Evolutionary conservation across 2,888 invertebrate species (phyloP).

Genomic region (Vannuccia rotundouncinata): DNA sequence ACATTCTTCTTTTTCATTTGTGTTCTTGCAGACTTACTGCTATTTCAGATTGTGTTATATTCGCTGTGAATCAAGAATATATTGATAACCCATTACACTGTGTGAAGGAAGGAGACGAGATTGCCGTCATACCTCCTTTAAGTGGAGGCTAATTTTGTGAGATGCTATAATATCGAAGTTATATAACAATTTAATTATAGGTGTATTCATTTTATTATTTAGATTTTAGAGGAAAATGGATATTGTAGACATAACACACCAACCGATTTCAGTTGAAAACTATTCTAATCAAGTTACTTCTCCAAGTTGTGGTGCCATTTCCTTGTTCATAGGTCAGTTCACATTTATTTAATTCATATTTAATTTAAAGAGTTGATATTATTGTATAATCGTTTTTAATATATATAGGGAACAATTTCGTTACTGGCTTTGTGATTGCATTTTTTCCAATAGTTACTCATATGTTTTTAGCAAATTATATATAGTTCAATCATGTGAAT

Average conservation of each 20-base stretch:
- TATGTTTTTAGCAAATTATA: too few relatives aligned
- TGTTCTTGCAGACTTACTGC: slow-evolving; percentile 59
- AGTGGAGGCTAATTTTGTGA: slow-evolving; percentile 70
- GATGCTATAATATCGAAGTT: slow-evolving; percentile 28
- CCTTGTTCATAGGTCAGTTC: slow-evolving; percentile 50
- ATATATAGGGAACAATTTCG: too few relatives aligned
- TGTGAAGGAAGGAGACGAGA: slow-evolving; percentile 66
- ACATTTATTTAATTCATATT: neutral
- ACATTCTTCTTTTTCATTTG: slow-evolving; percentile 12
- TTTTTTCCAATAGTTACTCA: too few relatives aligned
- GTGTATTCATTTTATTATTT: too few relatives aligned
- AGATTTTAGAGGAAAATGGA: slow-evolving; percentile 45
- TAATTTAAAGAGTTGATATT: neutral
- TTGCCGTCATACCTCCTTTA: slow-evolving; percentile 85
- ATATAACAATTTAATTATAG: too few relatives aligned
- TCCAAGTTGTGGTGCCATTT: slow-evolving; percentile 72
- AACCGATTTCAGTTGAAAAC: slow-evolving; percentile 65
- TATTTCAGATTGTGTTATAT: slow-evolving; percentile 67
- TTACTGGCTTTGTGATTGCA: too few relatives aligned
- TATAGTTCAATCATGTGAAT: neutral
- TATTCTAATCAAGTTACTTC: slow-evolving; percentile 58
- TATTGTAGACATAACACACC: slow-evolving; percentile 60
- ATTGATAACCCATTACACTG: slow-evolving; percentile 61
- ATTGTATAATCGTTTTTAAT: too few relatives aligned
- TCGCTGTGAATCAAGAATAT: slow-evolving; percentile 78